Base-by-base conservation (phyloP, 2,113 vertebrate species). In the Nibea coibor region DNA sequence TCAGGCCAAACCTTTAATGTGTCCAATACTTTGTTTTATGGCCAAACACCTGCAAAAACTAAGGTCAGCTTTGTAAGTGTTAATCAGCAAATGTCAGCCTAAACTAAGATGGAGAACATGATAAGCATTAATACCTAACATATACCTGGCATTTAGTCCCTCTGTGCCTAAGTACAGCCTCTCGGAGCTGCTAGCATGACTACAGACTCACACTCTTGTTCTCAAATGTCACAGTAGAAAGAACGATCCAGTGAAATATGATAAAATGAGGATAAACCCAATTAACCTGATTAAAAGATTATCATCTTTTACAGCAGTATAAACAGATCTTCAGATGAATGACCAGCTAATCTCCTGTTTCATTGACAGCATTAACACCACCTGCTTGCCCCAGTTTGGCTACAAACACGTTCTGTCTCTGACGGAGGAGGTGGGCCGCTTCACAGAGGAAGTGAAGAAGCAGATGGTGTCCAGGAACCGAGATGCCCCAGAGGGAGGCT, bases 361-460 rank as follows among this genome's bases (percentile, higher is more conserved):
- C 59, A 54, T 64, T 75, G 68, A 83, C 87, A 97, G 96, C 80
- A 96, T 95, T 0, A 94, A 93, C 42, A 93, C 87, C 22, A 88
- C 85, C 56, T 99, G 98, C 83, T 92, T 97, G 88, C 96, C 97
- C 22, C 97, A 98, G 96, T 99, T 99, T 80, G 98, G 98, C 81
- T 99, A 97, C 93, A 98, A 97, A 74, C 97, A 99, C 0, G 97
- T 99, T 24, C 88, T 99, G 87, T 94, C 97, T 0, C 95, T 99
- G 63, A 99, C 98, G 4, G 96, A 98, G 10, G 93, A 98, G 81
- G 97, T 99, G 82, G 93, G 86, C 2, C 96, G 96, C 68, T 99
- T 99, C 95, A 98, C 98, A 0, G 97, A 98, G 87, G 97, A 99
- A 73, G 98, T 99, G 82, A 95, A 75, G 89, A 99, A 97, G 82